Percentiles rank a stretch among this genome's conserved stretches.
These are phyloP conservation scores for Polia nebulosa DNA, from an alignment of 2,888 invertebrate species.

Conservation along the genomic window DNA sequence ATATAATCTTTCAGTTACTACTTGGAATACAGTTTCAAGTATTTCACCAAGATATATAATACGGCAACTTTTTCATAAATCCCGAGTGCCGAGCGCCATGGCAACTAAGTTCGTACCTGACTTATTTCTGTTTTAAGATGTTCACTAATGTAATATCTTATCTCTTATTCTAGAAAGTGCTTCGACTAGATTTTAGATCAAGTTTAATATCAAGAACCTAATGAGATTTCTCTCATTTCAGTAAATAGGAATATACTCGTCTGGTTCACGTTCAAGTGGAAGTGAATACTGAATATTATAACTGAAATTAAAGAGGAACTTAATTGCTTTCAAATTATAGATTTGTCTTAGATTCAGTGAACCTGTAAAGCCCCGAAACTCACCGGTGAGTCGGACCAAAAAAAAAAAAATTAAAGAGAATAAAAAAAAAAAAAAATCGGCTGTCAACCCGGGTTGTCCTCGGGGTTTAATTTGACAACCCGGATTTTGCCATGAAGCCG, in stretches of 20 bases:
- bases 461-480: no score
- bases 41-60: slow-evolving; percentile 10
- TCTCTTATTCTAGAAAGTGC: slow-evolving; percentile 6
- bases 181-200: slow-evolving; percentile 1
- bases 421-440: no score
- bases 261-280: no score
- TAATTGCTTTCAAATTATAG: background rate
- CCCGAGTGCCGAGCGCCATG: background rate
- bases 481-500: no score
- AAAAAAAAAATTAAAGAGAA: no score
- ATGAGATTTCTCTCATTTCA: slow-evolving; percentile 7
- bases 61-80: slow-evolving; percentile 3
- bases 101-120: slow-evolving; percentile 12
- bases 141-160: slow-evolving; percentile 20
- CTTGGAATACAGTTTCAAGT: background rate
- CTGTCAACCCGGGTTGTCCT: no score
- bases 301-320: background rate
- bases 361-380: no score
- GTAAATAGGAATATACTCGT: background rate
- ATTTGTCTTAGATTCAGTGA: no score
- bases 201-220: slow-evolving; percentile 6
- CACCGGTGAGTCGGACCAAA: no score
- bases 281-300: background rate
- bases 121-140: slow-evolving; percentile 16
- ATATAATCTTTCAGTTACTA: background rate